Evolutionary conservation across 1,140 invertebrate species (phyloP).

Genomic region (Hypothenemus hampei): DNA sequence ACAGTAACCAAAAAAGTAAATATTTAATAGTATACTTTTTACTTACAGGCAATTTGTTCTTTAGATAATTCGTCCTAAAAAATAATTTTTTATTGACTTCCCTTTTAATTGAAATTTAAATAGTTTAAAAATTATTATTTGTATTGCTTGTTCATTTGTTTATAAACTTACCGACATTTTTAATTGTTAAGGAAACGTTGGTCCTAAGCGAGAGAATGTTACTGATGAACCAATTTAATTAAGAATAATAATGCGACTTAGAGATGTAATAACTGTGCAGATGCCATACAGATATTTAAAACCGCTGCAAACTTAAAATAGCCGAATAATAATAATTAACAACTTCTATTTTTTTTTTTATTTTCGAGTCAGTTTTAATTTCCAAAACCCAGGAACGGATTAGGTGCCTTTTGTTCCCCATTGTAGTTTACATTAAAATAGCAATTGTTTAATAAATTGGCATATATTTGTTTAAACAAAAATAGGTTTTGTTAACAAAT

Average conservation of each 20-base stretch:
- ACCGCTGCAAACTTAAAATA: slow-evolving; percentile 5
- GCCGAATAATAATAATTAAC: neutral
- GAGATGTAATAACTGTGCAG: too few species aligned
- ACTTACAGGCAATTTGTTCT: slow-evolving; percentile 25
- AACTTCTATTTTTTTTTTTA: neutral
- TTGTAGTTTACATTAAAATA: neutral
- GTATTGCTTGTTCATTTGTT: too few species aligned
- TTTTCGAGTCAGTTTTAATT: neutral
- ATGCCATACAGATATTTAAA: too few species aligned
- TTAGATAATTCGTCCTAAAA: slow-evolving; percentile 20
- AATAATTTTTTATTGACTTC: neutral
- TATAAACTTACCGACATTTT: slow-evolving; percentile 1
- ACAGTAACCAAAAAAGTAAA: neutral
- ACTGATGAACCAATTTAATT: slow-evolving; percentile 3
- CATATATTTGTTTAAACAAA: slow-evolving; percentile 13
- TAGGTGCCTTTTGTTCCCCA: neutral
- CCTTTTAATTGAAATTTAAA: neutral
- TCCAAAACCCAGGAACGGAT: slow-evolving; percentile 3
- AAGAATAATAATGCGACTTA: too few species aligned
- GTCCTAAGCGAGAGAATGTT: neutral
- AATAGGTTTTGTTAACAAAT: slow-evolving; percentile 1
- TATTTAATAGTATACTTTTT: neutral
- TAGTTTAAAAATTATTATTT: neutral
- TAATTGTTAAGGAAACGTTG: neutral
- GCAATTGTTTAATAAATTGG: slow-evolving; percentile 1